phyloP scores from a whole-genome alignment of 2,888 invertebrate species.

The Nephrotoma flavescens region DNA sequence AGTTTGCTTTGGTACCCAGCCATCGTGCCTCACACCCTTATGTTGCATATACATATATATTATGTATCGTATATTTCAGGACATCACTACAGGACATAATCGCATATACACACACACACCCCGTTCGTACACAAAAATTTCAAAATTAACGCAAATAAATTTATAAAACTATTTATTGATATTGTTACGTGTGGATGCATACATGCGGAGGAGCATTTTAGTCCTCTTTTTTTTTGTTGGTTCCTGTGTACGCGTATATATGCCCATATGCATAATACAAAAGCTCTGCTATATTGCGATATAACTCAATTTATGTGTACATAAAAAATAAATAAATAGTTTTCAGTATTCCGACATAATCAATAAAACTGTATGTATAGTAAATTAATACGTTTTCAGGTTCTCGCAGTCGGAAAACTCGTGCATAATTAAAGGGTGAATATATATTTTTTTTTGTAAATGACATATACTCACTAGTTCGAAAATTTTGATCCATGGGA shows the following conservation, averaged over 20 bases:
- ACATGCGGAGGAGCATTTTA: not conserved
- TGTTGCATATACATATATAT: not conserved
- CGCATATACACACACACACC: not conserved
- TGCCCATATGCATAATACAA: not conserved
- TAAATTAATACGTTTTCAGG: not conserved
- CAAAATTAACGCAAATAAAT: not conserved
- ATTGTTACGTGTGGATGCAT: not conserved
- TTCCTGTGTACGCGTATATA: not conserved
- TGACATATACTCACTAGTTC: not conserved
- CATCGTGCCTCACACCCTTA: not conserved
- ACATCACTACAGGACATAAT: not conserved
- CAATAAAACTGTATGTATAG: not conserved
- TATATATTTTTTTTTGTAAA: not conserved
- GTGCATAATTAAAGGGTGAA: not conserved
- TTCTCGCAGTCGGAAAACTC: not conserved
- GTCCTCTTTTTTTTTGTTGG: not conserved
- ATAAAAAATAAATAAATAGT: not conserved
- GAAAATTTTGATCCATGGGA: too few species aligned
- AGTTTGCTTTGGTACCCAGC: not conserved
- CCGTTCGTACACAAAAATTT: not conserved
- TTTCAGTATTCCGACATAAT: not conserved
- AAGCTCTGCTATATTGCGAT: not conserved
- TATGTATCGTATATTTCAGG: not conserved
- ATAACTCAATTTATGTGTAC: not conserved
- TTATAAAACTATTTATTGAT: not conserved